Conservation (phyloP, 2,113 vertebrate species). For the cat (Felis catus) region DNA sequence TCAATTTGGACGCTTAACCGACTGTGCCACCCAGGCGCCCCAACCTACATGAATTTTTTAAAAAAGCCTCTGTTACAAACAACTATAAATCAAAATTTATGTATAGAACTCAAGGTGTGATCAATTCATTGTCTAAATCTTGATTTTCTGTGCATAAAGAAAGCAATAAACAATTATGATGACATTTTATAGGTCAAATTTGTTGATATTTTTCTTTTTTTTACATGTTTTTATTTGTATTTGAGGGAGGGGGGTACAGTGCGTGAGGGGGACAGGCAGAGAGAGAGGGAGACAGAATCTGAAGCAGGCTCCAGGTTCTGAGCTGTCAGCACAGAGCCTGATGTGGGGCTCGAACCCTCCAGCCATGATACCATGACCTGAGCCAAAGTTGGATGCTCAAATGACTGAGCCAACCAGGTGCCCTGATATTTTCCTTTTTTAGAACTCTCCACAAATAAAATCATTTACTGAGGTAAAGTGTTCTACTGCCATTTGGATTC, state of each 20-base stretch:
- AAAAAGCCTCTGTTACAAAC: slow-evolving; percentile 75
- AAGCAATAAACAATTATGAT: slow-evolving; percentile 71
- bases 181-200: slow-evolving; percentile 54
- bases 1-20: no score
- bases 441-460: slow-evolving; percentile 91
- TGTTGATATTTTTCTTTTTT: slow-evolving; percentile 88
- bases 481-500: slow-evolving; percentile 87
- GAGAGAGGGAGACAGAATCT: no score
- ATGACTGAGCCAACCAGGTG: no score
- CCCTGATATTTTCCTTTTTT: neutral
- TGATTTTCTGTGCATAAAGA: slow-evolving; percentile 79
- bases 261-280: no score
- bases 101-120: slow-evolving; percentile 69
- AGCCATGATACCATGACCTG: no score
- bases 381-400: no score
- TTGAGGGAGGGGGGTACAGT: no score
- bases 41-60: slow-evolving; percentile 66
- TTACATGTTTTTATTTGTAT: neutral
- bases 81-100: neutral
- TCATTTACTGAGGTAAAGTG: slow-evolving; percentile 87
- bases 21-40: no score
- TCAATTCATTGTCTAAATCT: slow-evolving; percentile 78
- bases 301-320: no score
- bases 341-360: no score
- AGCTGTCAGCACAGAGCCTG: no score